Evolutionary conservation across 2,113 vertebrate species (phyloP).

Genomic region (Heterocephalus glaber): DNA sequence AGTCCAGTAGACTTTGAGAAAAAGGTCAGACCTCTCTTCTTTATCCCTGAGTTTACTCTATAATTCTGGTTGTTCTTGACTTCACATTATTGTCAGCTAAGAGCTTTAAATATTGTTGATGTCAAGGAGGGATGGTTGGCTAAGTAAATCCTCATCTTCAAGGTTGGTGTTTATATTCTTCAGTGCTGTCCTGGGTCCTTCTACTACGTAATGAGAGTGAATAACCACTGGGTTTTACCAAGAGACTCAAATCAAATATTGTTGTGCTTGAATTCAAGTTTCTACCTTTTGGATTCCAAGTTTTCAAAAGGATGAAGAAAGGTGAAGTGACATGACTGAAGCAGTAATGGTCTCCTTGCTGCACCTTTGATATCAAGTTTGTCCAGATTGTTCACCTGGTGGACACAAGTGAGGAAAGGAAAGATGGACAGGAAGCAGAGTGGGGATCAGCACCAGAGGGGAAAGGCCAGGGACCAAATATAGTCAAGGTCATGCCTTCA

Average conservation of each 20-base stretch:
- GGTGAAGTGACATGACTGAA: background rate
- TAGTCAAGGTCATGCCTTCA: background rate
- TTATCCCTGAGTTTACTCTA: background rate
- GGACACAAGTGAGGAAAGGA: background rate
- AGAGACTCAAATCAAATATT: background rate
- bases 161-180: background rate
- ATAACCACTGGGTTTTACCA: background rate
- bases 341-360: background rate
- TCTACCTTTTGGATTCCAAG: background rate
- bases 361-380: fast-evolving
- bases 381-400: background rate
- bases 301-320: background rate
- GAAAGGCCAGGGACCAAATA: background rate
- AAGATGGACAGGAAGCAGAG: background rate
- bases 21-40: background rate
- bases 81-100: too few species aligned
- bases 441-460: background rate
- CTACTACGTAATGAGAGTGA: too few species aligned
- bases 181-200: background rate
- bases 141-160: too few species aligned
- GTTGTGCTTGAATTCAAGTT: background rate
- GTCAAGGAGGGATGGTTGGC: background rate
- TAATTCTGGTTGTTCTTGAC: background rate
- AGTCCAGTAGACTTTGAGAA: background rate
- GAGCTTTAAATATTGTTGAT: background rate